Evolutionary conservation across 30 jellyfish, hydroid and myxozoan species (phyloP).

Genomic region (Hydractinia symbiolongicarpus): DNA sequence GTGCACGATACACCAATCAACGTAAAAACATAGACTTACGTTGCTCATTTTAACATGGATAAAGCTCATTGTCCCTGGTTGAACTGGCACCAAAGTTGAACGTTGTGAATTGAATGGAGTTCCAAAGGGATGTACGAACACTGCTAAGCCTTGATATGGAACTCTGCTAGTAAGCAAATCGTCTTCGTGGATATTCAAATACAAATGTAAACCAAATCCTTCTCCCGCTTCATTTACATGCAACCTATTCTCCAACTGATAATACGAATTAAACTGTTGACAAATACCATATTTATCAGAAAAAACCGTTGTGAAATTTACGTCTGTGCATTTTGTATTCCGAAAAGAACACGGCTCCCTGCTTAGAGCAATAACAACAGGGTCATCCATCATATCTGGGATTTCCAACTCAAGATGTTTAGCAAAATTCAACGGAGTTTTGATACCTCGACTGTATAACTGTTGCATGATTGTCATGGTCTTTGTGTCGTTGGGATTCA

Average conservation of each 20-base stretch:
- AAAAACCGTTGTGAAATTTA: neutral
- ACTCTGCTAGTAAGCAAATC: conserved; percentile 1
- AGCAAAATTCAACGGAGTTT: neutral
- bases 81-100: neutral
- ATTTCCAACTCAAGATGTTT: neutral
- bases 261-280: neutral
- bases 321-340: neutral
- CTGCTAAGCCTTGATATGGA: conserved; percentile 6
- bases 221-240: neutral
- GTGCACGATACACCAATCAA: too few species aligned
- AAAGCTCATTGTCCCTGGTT: conserved; percentile 13
- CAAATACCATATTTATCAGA: neutral
- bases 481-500: neutral
- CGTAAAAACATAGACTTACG: neutral
- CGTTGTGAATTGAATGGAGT: neutral
- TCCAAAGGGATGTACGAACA: conserved; percentile 9
- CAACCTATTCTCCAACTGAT: neutral
- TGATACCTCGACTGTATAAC: neutral
- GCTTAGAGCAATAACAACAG: neutral
- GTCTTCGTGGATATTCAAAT: neutral
- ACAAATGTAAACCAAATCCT: conserved; percentile 3
- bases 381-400: neutral
- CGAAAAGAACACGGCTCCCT: neutral
- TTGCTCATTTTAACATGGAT: neutral
- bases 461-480: neutral